Evolutionary conservation across 2,797 vertebrate genomes (phyloP).

Genomic region (Astyanax mexicanus): DNA sequence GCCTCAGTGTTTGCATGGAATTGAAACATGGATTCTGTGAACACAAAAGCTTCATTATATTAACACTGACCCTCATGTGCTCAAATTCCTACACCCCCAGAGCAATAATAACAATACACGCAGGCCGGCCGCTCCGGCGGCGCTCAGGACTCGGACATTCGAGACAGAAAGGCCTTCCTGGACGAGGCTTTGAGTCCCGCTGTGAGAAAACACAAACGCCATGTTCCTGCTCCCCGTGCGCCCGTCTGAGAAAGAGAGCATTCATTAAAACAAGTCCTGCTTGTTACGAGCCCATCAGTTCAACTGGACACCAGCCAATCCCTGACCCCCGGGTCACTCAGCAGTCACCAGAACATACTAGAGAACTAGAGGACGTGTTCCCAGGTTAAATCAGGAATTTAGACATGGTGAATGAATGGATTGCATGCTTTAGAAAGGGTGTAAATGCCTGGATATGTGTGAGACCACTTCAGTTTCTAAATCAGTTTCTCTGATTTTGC

Average conservation of each 20-base stretch:
- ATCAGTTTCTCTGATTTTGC: no score
- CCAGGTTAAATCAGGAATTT: neutral
- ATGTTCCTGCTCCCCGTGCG: constrained; percentile 45
- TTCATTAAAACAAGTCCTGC: constrained; percentile 70
- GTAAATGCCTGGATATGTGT: neutral
- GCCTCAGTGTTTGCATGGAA: no score
- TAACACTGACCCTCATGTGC: no score
- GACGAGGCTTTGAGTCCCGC: constrained; percentile 40
- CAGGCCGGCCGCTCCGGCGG: constrained; percentile 16
- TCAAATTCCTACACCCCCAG: constrained; percentile 32
- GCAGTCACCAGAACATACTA: constrained; percentile 19
- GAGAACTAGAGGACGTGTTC: constrained; percentile 2
- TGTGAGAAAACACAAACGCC: constrained; percentile 48
- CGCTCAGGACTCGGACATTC: constrained; percentile 46
- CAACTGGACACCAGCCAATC: constrained; percentile 55
- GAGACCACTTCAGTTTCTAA: no score
- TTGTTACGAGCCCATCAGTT: constrained; percentile 61
- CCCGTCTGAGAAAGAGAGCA: constrained; percentile 63
- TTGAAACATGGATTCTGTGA: no score
- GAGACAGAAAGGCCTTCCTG: constrained; percentile 29
- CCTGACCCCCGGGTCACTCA: constrained; percentile 32
- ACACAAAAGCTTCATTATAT: no score
- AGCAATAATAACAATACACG: constrained; percentile 53
- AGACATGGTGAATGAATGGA: neutral
- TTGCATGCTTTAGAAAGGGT: neutral